Evolutionary conservation across 2,113 vertebrate genomes (phyloP).

Genomic region (Tyto alba): DNA sequence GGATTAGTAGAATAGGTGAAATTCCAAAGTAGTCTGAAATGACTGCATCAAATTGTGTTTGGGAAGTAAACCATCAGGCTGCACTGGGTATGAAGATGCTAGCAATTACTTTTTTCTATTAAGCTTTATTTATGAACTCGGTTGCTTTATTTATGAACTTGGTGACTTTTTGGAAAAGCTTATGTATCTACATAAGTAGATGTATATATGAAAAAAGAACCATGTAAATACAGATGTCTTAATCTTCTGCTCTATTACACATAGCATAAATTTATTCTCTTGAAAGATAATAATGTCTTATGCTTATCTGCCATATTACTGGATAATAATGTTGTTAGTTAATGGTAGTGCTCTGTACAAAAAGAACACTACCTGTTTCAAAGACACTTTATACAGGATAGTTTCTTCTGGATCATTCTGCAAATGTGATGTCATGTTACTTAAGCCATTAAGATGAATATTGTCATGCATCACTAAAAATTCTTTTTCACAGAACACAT

Average conservation of each 20-base stretch:
- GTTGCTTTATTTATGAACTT: background rate
- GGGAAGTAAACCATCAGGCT: background rate
- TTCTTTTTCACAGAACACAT: slow-evolving; percentile 84
- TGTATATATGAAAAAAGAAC: background rate
- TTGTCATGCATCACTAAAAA: background rate
- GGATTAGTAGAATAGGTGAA: background rate
- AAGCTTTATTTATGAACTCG: background rate
- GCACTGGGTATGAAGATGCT: background rate
- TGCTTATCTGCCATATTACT: background rate
- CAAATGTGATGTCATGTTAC: background rate
- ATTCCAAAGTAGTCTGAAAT: background rate
- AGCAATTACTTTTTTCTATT: background rate
- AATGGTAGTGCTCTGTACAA: background rate
- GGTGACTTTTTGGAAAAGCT: background rate
- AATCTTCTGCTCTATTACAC: background rate
- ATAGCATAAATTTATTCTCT: background rate
- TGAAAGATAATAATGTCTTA: background rate
- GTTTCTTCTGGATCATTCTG: background rate
- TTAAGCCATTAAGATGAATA: background rate
- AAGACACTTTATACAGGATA: background rate
- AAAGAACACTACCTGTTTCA: background rate
- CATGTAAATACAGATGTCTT: background rate
- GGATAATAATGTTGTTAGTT: background rate
- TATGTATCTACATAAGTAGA: too few relatives aligned
- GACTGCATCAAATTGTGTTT: background rate